A percentile compares a stretch with the other conserved stretches of the same genome.
Evolutionary conservation across 2,113 vertebrate species (phyloP).

Genomic region (Nannospalax galili): DNA sequence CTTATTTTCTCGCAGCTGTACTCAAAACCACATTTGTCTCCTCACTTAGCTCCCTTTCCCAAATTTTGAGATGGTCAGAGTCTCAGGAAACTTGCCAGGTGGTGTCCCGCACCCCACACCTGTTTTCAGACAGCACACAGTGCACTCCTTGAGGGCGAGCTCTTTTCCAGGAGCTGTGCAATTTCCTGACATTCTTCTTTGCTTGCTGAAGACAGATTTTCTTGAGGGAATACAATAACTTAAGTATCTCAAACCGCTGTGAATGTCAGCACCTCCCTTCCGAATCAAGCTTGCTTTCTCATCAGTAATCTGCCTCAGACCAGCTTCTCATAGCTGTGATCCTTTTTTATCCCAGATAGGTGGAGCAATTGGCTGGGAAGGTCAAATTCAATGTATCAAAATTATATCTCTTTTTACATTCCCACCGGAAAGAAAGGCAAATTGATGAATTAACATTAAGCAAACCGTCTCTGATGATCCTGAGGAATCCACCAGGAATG

Average conservation of each 20-base stretch:
- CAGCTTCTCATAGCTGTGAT: constrained; percentile 49
- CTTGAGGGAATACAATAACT: constrained; percentile 55
- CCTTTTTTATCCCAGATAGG: constrained; percentile 49
- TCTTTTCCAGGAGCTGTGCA: constrained; percentile 52
- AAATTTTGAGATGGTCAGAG: constrained; percentile 48
- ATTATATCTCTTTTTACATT: constrained; percentile 61
- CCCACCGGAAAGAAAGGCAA: constrained; percentile 57
- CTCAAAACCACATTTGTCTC: neutral
- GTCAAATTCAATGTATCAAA: constrained; percentile 60
- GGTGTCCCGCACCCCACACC: neutral
- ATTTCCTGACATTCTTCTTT: constrained; percentile 69
- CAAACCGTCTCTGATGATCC: neutral
- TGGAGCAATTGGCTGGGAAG: constrained; percentile 63
- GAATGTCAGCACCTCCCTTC: constrained; percentile 15
- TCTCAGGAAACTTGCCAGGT: constrained; percentile 23
- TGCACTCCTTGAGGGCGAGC: constrained; percentile 59
- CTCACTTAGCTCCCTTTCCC: constrained; percentile 8
- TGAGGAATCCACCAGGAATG: neutral
- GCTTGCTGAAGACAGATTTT: constrained; percentile 62
- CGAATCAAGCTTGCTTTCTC: constrained; percentile 61
- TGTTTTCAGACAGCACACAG: constrained; percentile 12
- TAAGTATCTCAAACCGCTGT: constrained; percentile 55
- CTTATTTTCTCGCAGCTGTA: constrained; percentile 40
- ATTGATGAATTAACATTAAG: constrained; percentile 9
- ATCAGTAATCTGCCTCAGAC: constrained; percentile 32